Evolutionary conservation across 2,797 vertebrate species (phyloP).

Genomic region (Rachycentron canadum): DNA sequence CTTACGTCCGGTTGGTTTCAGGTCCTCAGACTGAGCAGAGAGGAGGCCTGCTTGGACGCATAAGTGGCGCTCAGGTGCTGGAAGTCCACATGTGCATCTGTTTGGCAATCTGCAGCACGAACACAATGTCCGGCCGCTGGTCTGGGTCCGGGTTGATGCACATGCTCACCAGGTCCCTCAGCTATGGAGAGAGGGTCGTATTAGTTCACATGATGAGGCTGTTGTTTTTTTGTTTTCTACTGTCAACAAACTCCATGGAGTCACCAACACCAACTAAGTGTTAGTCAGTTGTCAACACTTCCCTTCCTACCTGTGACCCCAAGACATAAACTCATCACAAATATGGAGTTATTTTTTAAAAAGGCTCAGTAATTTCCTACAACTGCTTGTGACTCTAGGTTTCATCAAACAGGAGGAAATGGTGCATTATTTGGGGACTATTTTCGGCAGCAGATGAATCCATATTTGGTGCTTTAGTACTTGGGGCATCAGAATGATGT

Average conservation of each 20-base stretch:
- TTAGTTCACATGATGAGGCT: not conserved
- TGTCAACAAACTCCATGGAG: not conserved
- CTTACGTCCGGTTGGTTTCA: slow-evolving; percentile 22
- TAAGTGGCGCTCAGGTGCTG: slow-evolving; percentile 86
- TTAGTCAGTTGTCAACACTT: too few species aligned
- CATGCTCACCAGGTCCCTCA: slow-evolving; percentile 93
- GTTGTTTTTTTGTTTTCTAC: not conserved
- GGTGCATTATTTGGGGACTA: too few species aligned
- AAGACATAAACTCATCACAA: too few species aligned
- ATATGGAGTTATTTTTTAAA: too few species aligned
- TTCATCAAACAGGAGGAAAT: too few species aligned
- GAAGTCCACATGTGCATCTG: slow-evolving; percentile 94
- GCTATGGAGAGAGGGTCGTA: slow-evolving; percentile 73
- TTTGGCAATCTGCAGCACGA: slow-evolving; percentile 92
- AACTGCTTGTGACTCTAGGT: too few species aligned
- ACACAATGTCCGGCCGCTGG: slow-evolving; percentile 91
- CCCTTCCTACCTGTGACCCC: too few species aligned
- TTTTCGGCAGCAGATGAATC: too few species aligned
- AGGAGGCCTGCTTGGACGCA: not conserved
- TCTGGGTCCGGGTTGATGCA: slow-evolving; percentile 93
- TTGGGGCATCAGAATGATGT: too few species aligned
- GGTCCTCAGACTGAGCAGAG: slow-evolving; percentile 34
- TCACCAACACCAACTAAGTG: too few species aligned
- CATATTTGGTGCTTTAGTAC: too few species aligned
- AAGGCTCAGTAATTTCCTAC: too few species aligned